phyloP scores from a whole-genome alignment of 1,140 invertebrate species.

The Bombus impatiens region DNA sequence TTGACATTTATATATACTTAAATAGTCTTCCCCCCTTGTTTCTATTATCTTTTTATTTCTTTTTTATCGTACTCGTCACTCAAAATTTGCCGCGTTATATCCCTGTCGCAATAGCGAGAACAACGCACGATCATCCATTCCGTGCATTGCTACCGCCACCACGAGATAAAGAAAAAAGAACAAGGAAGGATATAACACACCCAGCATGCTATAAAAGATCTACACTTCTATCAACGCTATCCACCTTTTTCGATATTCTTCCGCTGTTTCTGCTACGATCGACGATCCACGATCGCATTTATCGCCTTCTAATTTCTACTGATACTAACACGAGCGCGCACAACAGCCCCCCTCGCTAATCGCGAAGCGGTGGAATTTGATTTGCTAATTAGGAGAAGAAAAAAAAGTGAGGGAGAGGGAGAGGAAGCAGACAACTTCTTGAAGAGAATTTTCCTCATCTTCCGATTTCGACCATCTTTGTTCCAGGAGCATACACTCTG shows the following conservation, averaged over 20 bases:
- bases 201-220: constrained; percentile 47
- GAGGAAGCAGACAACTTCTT: constrained; percentile 34
- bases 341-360: constrained; percentile 14
- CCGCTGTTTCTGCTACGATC: constrained; percentile 37
- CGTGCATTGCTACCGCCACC: constrained; percentile 52
- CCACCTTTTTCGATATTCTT: constrained; percentile 17
- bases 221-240: constrained; percentile 4
- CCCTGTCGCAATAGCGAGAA: constrained; percentile 43
- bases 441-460: constrained; percentile 74
- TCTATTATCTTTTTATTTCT: background rate
- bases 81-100: constrained; percentile 41
- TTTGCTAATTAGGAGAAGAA: constrained; percentile 50
- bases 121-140: constrained; percentile 11
- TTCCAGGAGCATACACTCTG: constrained; percentile 83
- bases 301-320: constrained; percentile 45
- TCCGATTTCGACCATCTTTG: constrained; percentile 81
- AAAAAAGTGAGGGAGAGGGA: constrained; percentile 28
- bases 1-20: constrained; percentile 31
- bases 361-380: constrained; percentile 50
- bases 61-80: background rate
- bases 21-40: background rate
- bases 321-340: constrained; percentile 59
- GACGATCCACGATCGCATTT: constrained; percentile 39
- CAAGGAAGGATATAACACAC: background rate
- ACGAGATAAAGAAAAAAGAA: constrained; percentile 10